Base-by-base conservation (phyloP, 2,113 vertebrate genomes). In the Tupaia tana region DNA sequence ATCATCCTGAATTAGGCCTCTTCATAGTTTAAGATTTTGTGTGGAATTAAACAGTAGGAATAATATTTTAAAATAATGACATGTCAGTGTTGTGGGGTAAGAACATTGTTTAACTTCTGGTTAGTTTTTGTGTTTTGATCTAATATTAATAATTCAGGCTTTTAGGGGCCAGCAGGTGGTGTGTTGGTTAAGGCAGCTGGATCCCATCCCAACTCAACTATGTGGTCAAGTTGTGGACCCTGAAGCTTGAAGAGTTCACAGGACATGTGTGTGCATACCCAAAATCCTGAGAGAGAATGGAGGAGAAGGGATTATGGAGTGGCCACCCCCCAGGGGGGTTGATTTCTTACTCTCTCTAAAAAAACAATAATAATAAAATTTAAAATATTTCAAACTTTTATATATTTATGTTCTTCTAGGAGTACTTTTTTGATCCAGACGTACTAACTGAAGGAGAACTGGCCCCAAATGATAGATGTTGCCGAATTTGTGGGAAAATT, bases 401-500 rank as follows among this genome's bases (percentile, higher is more conserved):
- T 31, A 0, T 77, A n/a, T 71, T 85, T 93, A 61, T 95, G 97
- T 95, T 94, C 94, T 75, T 86, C 67, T 96, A 99, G 99, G 99
- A 99, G 90, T 99, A 99, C 96, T 99, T 99, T 98, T 99, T 99
- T 98, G 99, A 99, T 97, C 99, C 99, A 27, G 99, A 99, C 91
- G 98, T 99, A 43, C 98, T 99, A 83, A 99, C 99, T 0, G 99
- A 99, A 98, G 99, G 99, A 81, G 98, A 99, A 93, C 81, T 99
- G 96, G 99, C 99, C 74, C 99, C 99, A 74, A 99, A 99, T 95
- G 99, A 99, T 92, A 99, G 99, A 96, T 99, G 99, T 97, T 99
- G 99, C 96, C 98, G 99, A 91, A 99, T 99, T 93, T 99, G 99
- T 98, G 99, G 99, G 81, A 99, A 99, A 98, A 99, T 99, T 7